phyloP scores from a whole-genome alignment of 2,888 invertebrate genomes.

The Microctonus brassicae region DNA sequence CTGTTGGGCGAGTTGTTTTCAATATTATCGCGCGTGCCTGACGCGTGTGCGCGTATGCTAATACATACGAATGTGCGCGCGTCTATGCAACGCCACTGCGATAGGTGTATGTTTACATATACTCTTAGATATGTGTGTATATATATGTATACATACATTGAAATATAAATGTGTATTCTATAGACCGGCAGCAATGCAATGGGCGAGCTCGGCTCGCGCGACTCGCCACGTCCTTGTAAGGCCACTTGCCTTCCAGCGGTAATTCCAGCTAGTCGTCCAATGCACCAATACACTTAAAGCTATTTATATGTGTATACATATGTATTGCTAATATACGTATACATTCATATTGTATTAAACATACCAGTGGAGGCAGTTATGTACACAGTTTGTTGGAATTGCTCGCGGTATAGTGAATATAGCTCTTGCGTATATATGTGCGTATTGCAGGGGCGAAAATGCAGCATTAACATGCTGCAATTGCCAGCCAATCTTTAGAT shows the following conservation, averaged over 20 bases:
- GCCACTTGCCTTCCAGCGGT: conserved; percentile 64
- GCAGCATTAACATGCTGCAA: neutral
- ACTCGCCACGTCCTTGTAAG: conserved; percentile 67
- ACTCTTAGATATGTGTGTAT: conserved; percentile 6
- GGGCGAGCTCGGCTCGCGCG: conserved; percentile 39
- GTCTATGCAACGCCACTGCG: neutral
- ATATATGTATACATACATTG: no score
- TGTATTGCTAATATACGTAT: neutral
- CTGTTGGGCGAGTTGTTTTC: conserved; percentile 19
- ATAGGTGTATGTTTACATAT: neutral
- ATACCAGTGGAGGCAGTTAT: conserved; percentile 10
- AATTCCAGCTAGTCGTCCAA: conserved; percentile 43
- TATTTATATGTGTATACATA: conserved; percentile 9
- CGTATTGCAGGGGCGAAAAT: conserved; percentile 27
- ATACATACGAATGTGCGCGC: conserved; percentile 39
- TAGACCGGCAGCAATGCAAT: neutral
- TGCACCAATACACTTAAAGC: conserved; percentile 29
- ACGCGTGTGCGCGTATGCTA: conserved; percentile 41
- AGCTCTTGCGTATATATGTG: conserved; percentile 12
- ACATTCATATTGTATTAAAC: conserved; percentile 1
- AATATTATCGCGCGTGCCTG: conserved; percentile 48
- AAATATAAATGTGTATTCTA: neutral
- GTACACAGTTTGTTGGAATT: neutral
- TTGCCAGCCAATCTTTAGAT: conserved; percentile 9
- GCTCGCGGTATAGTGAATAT: neutral